These are phyloP conservation scores for Drosophila nr. medialis DNA, from an alignment of 2,888 invertebrate species.

Conservation along the genomic window DNA sequence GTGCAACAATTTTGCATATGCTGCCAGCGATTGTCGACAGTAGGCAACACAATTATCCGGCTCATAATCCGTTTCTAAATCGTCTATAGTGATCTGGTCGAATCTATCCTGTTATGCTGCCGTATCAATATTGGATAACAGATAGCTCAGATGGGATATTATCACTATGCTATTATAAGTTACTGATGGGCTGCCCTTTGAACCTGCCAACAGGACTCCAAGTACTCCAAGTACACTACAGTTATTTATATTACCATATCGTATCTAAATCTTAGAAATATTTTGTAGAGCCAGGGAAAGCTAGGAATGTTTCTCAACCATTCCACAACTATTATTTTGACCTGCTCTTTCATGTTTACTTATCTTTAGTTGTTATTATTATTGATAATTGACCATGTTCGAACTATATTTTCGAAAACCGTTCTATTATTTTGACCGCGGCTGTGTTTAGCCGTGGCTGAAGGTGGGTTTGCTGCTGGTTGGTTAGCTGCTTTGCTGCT, in stretches of 20 bases:
- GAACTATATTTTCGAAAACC: not conserved
- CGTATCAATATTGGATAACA: too few relatives aligned
- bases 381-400: not conserved
- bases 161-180: not conserved
- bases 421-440: not conserved
- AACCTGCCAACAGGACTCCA: too few relatives aligned
- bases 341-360: not conserved
- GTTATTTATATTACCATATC: too few relatives aligned
- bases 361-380: not conserved
- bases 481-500: constrained; percentile 1
- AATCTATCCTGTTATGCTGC: not conserved
- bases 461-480: not conserved
- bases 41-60: not conserved
- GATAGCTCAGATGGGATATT: not conserved
- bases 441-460: not conserved
- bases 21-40: not conserved
- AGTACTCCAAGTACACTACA: too few relatives aligned
- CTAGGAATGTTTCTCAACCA: not conserved
- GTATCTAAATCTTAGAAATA: not conserved
- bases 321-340: not conserved
- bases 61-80: not conserved
- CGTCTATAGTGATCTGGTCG: too few relatives aligned
- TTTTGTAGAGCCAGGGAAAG: not conserved
- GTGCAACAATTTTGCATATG: not conserved
- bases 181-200: not conserved